Conservation (phyloP, 2,797 vertebrate genomes). For the Clarias laeviceps region DNA sequence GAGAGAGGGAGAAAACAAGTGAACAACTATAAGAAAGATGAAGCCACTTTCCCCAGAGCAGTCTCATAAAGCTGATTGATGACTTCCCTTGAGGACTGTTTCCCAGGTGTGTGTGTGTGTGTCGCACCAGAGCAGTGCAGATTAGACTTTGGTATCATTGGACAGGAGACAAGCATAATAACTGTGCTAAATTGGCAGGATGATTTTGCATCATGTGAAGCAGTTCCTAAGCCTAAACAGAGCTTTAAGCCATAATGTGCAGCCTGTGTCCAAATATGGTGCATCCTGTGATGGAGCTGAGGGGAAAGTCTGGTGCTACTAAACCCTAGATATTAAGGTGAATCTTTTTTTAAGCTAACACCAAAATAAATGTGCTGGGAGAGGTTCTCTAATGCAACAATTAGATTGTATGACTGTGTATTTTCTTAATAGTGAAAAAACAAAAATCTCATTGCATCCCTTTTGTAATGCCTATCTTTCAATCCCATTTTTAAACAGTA, state of each 20-base stretch:
- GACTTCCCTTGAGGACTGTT: conserved; percentile 80
- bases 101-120: conserved; percentile 76
- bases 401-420: neutral
- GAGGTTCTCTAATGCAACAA: neutral
- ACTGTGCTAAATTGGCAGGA: conserved; percentile 66
- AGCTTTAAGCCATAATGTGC: conserved; percentile 2
- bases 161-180: conserved; percentile 74
- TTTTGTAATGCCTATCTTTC: conserved; percentile 16
- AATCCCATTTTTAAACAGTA: conserved; percentile 18
- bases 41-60: conserved; percentile 78
- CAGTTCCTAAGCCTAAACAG: conserved; percentile 48
- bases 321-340: neutral
- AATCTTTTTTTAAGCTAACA: neutral
- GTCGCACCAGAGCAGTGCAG: conserved; percentile 45
- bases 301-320: neutral
- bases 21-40: conserved; percentile 70
- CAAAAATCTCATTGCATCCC: neutral
- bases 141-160: conserved; percentile 74
- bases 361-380: neutral
- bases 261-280: neutral
- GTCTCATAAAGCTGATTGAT: conserved; percentile 82
- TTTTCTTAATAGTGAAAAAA: neutral
- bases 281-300: neutral
- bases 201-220: conserved; percentile 64
- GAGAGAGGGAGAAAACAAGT: conserved; percentile 51